Percentiles rank a stretch among this genome's conserved stretches.
phyloP scores from a whole-genome alignment of 1,140 invertebrate species.

The Heliconius eleuchia region DNA sequence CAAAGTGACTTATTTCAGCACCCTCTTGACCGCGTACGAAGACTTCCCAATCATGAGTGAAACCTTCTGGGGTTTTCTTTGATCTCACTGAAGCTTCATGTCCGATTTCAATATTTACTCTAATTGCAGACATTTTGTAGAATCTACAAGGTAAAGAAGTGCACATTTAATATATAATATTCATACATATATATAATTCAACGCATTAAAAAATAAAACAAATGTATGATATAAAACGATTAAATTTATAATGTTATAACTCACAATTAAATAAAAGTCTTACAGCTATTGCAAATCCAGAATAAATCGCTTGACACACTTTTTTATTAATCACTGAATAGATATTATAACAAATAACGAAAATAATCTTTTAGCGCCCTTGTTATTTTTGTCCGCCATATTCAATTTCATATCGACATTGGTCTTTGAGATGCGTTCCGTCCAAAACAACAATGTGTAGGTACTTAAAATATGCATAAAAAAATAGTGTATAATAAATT shows the following conservation, averaged over 20 bases:
- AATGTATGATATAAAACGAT: slow-evolving; percentile 30
- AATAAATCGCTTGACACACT: slow-evolving; percentile 17
- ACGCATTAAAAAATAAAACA: slow-evolving; percentile 48
- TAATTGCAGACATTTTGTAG: slow-evolving; percentile 85
- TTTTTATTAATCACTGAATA: slow-evolving; percentile 45
- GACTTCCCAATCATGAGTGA: slow-evolving; percentile 99
- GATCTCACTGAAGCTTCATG: slow-evolving; percentile 91
- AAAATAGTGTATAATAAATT: not conserved
- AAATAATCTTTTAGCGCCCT: slow-evolving; percentile 79
- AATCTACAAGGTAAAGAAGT: slow-evolving; percentile 45
- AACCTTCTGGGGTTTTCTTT: slow-evolving; percentile 91
- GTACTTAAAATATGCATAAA: not conserved
- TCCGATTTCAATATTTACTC: slow-evolving; percentile 95
- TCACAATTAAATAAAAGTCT: slow-evolving; percentile 18
- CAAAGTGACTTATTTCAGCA: slow-evolving; percentile 92
- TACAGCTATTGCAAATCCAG: slow-evolving; percentile 13
- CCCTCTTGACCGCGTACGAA: slow-evolving; percentile 94
- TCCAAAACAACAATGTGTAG: slow-evolving; percentile 30
- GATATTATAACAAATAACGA: slow-evolving; percentile 53
- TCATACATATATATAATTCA: slow-evolving; percentile 36
- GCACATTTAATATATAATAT: slow-evolving; percentile 22
- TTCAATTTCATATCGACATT: slow-evolving; percentile 59
- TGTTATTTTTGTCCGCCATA: slow-evolving; percentile 80
- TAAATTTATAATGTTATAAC: slow-evolving; percentile 19
- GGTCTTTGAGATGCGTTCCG: slow-evolving; percentile 31